Percentiles rank a stretch among this genome's conserved stretches.
Evolutionary conservation across 1,140 invertebrate genomes (phyloP).

Genomic region (Platorchestia sp.): DNA sequence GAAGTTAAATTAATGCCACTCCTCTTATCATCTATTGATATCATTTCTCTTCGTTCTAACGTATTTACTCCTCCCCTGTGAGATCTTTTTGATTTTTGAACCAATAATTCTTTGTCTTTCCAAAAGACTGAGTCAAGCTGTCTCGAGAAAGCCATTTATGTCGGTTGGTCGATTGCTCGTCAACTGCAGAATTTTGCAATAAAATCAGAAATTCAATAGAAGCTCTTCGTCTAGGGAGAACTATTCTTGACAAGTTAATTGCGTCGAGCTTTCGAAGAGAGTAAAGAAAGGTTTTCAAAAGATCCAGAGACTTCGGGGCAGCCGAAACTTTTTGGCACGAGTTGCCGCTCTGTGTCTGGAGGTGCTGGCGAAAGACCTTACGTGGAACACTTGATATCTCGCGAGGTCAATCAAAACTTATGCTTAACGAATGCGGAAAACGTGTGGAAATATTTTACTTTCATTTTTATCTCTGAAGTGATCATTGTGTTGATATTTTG

Average conservation of each 20-base stretch:
- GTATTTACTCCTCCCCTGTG: background rate
- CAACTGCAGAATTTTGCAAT: conserved; percentile 24
- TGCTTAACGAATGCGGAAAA: background rate
- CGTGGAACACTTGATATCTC: background rate
- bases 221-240: background rate
- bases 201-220: conserved; percentile 42
- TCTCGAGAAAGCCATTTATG: background rate
- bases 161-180: background rate
- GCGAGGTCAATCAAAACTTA: background rate
- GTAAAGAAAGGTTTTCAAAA: background rate
- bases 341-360: too few species aligned
- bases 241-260: conserved; percentile 38
- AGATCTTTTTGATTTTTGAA: background rate
- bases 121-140: background rate
- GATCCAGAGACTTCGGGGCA: background rate
- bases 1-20: background rate
- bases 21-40: background rate
- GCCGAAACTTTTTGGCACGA: background rate
- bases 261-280: background rate
- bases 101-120: background rate
- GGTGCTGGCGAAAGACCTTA: background rate
- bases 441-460: background rate
- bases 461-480: background rate
- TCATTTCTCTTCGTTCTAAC: background rate
- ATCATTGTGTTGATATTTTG: background rate